Conservation (phyloP, 2,797 vertebrate species). For the Chrosomus eos region DNA sequence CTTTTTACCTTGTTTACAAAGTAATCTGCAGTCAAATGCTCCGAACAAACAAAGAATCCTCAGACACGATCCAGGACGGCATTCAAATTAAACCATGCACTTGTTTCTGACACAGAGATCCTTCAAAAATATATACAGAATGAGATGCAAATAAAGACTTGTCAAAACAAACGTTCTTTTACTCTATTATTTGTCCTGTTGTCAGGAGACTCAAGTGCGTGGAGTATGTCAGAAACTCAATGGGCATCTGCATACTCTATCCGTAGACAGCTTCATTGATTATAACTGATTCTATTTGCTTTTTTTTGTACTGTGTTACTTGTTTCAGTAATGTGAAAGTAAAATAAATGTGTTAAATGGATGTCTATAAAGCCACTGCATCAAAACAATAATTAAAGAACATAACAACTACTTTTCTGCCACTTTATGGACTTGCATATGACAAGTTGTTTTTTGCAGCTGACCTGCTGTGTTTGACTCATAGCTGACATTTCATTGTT, state of each 20-base stretch:
- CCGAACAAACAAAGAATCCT: neutral
- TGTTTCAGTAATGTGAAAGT: neutral
- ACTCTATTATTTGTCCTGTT: neutral
- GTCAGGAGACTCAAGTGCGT: neutral
- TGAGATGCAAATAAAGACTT: neutral
- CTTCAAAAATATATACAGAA: neutral
- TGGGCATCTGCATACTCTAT: neutral
- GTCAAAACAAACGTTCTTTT: too few relatives aligned
- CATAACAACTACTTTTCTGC: neutral
- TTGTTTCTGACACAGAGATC: neutral
- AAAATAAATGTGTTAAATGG: neutral
- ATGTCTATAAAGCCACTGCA: neutral
- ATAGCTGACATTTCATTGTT: neutral
- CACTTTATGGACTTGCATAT: neutral
- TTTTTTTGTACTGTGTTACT: neutral
- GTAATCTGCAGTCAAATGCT: neutral
- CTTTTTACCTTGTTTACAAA: too few relatives aligned
- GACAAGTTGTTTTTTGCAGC: neutral
- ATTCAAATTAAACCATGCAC: neutral
- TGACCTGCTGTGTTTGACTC: slow-evolving; percentile 14
- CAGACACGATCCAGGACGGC: neutral
- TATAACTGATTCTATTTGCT: neutral
- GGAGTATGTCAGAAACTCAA: neutral
- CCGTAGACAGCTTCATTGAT: neutral
- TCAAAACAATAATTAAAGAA: neutral